Evolutionary conservation across 2,888 invertebrate genomes (phyloP).

Genomic region (Limulus polyphemus): DNA sequence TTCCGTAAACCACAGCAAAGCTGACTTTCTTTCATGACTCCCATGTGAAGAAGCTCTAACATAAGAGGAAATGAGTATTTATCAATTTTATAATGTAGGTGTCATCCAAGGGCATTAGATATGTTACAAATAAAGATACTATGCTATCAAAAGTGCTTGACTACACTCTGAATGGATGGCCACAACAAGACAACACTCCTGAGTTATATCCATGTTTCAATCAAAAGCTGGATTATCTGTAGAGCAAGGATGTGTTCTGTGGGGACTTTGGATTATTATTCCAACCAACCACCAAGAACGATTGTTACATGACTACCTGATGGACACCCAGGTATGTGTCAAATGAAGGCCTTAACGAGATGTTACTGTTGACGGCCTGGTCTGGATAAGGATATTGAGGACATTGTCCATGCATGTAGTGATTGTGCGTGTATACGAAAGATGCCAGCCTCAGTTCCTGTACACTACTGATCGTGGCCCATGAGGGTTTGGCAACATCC

Average conservation of each 20-base stretch:
- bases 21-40: not conserved
- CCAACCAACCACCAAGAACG: not conserved
- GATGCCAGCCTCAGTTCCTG: no score
- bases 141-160: not conserved
- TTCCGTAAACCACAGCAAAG: not conserved
- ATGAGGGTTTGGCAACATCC: no score
- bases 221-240: not conserved
- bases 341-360: not conserved
- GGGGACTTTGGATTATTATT: not conserved
- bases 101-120: not conserved
- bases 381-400: not conserved
- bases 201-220: not conserved
- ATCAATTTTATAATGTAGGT: no score
- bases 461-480: no score
- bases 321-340: not conserved
- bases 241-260: not conserved
- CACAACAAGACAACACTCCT: not conserved
- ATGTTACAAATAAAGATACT: not conserved
- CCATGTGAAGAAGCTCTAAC: not conserved
- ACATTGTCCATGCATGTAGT: not conserved
- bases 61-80: no score
- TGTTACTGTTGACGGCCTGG: not conserved
- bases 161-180: not conserved
- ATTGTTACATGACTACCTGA: not conserved
- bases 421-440: no score